These are phyloP conservation scores for Pogonophryne albipinna DNA, from an alignment of 2,797 vertebrate species.

Conservation along the genomic window DNA sequence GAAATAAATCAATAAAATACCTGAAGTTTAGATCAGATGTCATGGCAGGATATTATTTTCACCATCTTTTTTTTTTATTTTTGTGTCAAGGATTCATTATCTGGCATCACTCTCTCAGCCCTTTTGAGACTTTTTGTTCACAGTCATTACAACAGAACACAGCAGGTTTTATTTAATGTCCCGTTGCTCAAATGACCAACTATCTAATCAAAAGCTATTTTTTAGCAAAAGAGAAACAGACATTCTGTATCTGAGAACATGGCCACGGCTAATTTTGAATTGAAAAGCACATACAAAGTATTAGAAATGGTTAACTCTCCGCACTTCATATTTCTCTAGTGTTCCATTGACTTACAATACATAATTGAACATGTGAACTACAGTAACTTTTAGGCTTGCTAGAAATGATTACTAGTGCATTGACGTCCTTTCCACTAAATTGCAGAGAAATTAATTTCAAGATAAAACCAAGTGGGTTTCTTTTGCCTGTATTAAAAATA, in stretches of 20 bases:
- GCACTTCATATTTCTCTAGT: not conserved
- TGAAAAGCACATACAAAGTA: not conserved
- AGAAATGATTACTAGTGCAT: too few relatives aligned
- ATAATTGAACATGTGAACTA: slow-evolving; percentile 1
- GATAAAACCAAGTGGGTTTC: slow-evolving; percentile 3
- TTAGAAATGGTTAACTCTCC: not conserved
- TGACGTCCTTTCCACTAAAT: not conserved
- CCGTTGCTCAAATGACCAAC: too few relatives aligned
- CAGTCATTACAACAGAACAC: too few relatives aligned
- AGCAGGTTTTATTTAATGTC: too few relatives aligned
- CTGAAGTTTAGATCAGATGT: too few relatives aligned
- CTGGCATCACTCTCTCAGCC: too few relatives aligned
- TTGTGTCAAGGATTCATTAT: too few relatives aligned
- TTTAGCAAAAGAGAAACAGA: not conserved
- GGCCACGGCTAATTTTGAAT: not conserved
- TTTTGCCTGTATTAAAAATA: not conserved
- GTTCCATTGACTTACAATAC: not conserved
- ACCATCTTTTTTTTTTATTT: too few relatives aligned
- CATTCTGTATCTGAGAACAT: not conserved
- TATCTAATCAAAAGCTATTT: not conserved
- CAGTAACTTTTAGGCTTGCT: not conserved
- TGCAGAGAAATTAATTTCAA: not conserved
- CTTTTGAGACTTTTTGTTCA: too few relatives aligned
- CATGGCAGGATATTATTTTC: too few relatives aligned
- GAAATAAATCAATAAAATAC: too few relatives aligned